Base-by-base conservation (phyloP, 2,888 invertebrate genomes). In the Silvanus unidentatus region DNA sequence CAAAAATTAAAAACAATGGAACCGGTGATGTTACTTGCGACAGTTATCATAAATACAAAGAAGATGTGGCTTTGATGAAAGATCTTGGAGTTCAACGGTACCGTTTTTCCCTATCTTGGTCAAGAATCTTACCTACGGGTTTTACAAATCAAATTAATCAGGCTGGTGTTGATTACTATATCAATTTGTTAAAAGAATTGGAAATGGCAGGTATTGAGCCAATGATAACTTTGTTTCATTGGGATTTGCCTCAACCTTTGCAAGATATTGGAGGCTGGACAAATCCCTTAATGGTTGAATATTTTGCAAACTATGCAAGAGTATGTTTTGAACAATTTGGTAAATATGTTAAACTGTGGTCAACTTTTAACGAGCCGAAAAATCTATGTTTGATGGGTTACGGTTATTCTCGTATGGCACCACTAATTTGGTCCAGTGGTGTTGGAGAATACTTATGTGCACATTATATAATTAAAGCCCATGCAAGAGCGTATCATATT, bases 21-120 rank as follows among this genome's bases (percentile, higher is more conserved):
- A 81, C 75, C 35, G 84, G 77, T 0, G 81, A 84, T 58, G 68
- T 80, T 0, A 78, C 84, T 0, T 79, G 79, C 43, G 81, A 84
- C 62, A 82, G 83, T 27, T 86, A 84, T 65, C 78, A 83, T 65
- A 75, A 72, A 55, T 79, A 77, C 63, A 73, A 74, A 55, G 77
- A 80, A 35, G 86, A 87, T 55, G 77, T 84, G 0, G 60, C 67
- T 16, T 62, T 82, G 36, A 57, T 85, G 45, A 75, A 73, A 45
- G 62, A 75, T 14, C 65, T 84, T 1, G 80, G 80, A 0, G 76
- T 78, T 2, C 55, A 70, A 38, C 74, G 73, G 60, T 82, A 82
- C 64, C 69, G 81, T 45, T 54, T 59, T 45, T 58, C 58, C 1
- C 28, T 63, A 40, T 53, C 65, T 3, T 62, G 63, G 62, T 48